Evolutionary conservation across 2,797 vertebrate genomes (phyloP), one percentile per base, ranked within the genome.

Genomic region (Brachyalestes nurse): DNA sequence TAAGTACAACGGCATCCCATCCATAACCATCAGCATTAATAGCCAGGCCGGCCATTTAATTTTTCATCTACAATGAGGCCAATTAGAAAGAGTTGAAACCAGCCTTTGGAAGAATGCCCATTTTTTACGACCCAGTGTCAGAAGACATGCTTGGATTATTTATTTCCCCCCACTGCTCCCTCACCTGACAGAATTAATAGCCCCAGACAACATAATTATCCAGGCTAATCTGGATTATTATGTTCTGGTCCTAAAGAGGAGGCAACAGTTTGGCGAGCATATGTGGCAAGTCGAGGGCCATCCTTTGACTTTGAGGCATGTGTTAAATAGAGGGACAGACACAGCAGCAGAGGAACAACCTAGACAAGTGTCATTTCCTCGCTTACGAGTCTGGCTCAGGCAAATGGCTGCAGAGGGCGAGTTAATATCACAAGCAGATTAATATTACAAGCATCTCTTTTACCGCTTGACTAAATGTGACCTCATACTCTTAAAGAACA

Each of bases 1-100:
- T 93, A 93, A 91, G 87, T 87, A 90, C 93, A 93, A 92, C 90
- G 92, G 90, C 87, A 84, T 85, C 90, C 90, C 86, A 94, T 95
- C 91, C 91, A 93, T 94, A 93, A 93, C 89, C 90, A 86, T 91
- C 89, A 88, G 83, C 85, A 90, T 89, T 91, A 92, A 89, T 87
- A 88, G 88, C 91, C 87, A 86, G 86, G 67, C 62, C 81, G 79
- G 88, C 76, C 78, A 75, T 91, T 95, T 93, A 91, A 94, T 92
- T 90, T 92, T 93, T 90, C 89, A 93, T 90, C 93, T 90, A 84
- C 88, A 90, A 90, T 85, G 80, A 91, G 90, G 91, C 87, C 90
- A 94, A 93, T 95, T 94, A 92, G 89, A 67, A 82, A 83, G 86
- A 91, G 87, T 90, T 89, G 86, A 92, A 94, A 88, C 76, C 85